A percentile compares a stretch with the other conserved stretches of the same genome.
Conservation (phyloP, 2,113 vertebrate species). For the Agapornis roseicollis region DNA sequence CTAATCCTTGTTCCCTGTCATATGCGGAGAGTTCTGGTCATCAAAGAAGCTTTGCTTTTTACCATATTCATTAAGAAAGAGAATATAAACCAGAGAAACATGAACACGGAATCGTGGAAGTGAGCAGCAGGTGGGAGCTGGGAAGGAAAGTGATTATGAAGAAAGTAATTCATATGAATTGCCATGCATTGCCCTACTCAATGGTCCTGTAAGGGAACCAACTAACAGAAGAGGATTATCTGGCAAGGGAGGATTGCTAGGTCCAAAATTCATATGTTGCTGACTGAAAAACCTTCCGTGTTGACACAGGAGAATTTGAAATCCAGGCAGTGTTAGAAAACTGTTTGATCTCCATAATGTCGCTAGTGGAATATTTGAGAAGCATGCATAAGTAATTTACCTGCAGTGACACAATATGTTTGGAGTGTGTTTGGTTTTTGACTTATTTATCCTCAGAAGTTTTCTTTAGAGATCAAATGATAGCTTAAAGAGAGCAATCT, state of each 20-base stretch:
- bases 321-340: neutral
- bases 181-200: neutral
- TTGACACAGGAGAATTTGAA: neutral
- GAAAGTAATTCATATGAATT: neutral
- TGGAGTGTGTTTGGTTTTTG: neutral
- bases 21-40: neutral
- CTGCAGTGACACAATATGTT: neutral
- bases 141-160: rapidly evolving
- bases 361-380: neutral
- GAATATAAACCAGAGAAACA: neutral
- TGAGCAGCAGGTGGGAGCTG: neutral
- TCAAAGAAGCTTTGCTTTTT: neutral
- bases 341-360: neutral
- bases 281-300: neutral
- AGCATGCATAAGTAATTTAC: neutral
- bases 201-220: neutral
- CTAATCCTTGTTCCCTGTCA: neutral
- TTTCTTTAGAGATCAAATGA: constrained; percentile 22
- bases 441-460: neutral
- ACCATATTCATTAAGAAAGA: neutral
- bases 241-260: neutral
- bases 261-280: neutral
- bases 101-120: neutral
- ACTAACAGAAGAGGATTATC: neutral
- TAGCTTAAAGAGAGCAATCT: neutral